Percentiles rank a stretch among this genome's conserved stretches.
Conservation (phyloP, 64 coral and sea anemone species). For the Actinia tenebrosa region DNA sequence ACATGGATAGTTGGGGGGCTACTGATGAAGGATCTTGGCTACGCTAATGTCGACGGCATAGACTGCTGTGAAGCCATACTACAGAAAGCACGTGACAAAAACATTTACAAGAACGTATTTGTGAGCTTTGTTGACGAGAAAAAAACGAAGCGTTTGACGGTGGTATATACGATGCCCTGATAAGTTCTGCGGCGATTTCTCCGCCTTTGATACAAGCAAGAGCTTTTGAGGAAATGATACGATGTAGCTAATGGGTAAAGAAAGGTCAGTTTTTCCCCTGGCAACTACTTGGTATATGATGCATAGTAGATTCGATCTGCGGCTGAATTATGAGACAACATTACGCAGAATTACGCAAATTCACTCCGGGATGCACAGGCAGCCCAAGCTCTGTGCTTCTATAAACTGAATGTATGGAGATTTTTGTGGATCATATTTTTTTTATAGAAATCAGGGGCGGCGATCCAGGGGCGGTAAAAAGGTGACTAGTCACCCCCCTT, state of each 20-base stretch:
- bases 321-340: no score
- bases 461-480: no score
- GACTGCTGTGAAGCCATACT: constrained; percentile 55
- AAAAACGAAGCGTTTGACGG: background rate
- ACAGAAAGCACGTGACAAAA: constrained; percentile 45
- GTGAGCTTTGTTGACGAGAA: background rate
- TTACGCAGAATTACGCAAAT: no score
- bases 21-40: constrained; percentile 7
- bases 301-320: no score
- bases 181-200: background rate
- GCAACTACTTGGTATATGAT: no score
- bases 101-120: constrained; percentile 27
- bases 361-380: no score
- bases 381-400: no score
- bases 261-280: background rate
- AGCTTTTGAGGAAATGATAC: constrained; percentile 3
- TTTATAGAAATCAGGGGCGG: no score
- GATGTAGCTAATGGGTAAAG: background rate
- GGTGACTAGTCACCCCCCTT: no score
- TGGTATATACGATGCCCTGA: constrained; percentile 5
- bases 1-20: no score
- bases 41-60: constrained; percentile 39
- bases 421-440: no score
- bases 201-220: background rate
- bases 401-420: no score